Evolutionary conservation across 2,113 vertebrate species (phyloP).

Genomic region (Nothobranchius kuhntae): DNA sequence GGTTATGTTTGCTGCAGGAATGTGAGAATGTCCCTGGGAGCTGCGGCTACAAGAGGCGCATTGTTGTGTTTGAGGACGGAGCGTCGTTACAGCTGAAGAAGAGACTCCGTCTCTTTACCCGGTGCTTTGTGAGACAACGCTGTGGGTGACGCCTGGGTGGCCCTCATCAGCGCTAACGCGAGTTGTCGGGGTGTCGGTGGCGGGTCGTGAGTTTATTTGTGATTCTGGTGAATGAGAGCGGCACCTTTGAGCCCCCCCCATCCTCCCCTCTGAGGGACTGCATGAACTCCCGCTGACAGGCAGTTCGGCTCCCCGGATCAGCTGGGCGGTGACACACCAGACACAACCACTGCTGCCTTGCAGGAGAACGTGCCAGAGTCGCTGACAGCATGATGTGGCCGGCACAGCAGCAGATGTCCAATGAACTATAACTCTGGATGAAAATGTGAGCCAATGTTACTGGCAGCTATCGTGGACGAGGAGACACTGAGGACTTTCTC

Average conservation of each 20-base stretch:
- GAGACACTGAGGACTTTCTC: not conserved
- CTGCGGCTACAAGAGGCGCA: constrained; percentile 1
- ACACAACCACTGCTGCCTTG: constrained; percentile 5
- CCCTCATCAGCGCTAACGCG: constrained; percentile 20
- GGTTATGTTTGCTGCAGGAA: not conserved
- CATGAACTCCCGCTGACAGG: constrained; percentile 30
- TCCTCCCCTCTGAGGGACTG: constrained; percentile 17
- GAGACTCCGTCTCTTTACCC: not conserved
- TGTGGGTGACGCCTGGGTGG: not conserved
- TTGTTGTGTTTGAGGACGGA: not conserved
- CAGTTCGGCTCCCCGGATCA: constrained; percentile 8
- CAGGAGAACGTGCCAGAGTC: constrained; percentile 5
- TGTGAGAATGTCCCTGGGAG: not conserved
- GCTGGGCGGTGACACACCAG: not conserved
- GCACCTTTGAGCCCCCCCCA: constrained; percentile 34
- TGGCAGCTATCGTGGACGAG: not conserved
- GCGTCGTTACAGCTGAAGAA: not conserved
- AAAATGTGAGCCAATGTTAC: not conserved
- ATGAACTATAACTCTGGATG: not conserved
- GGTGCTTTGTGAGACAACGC: not conserved
- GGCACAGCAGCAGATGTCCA: not conserved
- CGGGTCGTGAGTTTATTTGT: constrained; percentile 10
- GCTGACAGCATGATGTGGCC: constrained; percentile 20
- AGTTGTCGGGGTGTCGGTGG: constrained; percentile 28
- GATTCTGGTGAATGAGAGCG: constrained; percentile 20